A percentile compares a stretch with the other conserved stretches of the same genome.
Conservation (phyloP, 2,888 invertebrate genomes). For the Elgonia sp. region DNA sequence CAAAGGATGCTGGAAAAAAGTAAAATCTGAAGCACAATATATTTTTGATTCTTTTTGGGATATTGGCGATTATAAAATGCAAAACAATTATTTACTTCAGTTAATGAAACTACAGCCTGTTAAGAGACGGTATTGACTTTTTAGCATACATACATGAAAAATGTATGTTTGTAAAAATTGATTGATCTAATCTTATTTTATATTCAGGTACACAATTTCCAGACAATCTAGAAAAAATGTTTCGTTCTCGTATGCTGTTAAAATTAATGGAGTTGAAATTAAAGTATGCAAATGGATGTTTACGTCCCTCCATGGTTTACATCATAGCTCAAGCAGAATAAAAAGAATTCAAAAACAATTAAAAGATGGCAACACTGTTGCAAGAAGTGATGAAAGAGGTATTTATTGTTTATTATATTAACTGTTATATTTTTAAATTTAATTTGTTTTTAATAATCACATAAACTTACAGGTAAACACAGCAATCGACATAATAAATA, state of each 20-base stretch:
- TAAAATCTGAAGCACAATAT: not conserved
- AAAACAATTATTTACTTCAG: not conserved
- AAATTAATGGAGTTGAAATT: too few species aligned
- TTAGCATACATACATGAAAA: too few species aligned
- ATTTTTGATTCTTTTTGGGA: not conserved
- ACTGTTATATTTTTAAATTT: not conserved
- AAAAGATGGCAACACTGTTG: not conserved
- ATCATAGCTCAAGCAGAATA: not conserved
- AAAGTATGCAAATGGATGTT: too few species aligned
- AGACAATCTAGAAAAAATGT: too few species aligned
- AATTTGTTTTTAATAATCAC: too few species aligned
- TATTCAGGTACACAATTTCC: too few species aligned
- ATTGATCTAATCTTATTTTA: too few species aligned
- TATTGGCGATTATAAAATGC: not conserved
- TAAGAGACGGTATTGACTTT: not conserved
- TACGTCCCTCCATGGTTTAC: not conserved
- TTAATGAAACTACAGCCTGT: not conserved
- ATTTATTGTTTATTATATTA: not conserved
- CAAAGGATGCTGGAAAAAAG: not conserved
- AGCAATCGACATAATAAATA: constrained; percentile 10
- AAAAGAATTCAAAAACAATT: constrained; percentile 5
- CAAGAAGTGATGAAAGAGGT: constrained; percentile 1
- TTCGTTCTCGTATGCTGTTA: too few species aligned
- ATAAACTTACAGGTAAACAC: constrained; percentile 16
- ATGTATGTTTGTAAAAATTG: too few species aligned